These are phyloP conservation scores for Suillia variegata DNA, from an alignment of 2,888 invertebrate genomes.

Conservation along the genomic window DNA sequence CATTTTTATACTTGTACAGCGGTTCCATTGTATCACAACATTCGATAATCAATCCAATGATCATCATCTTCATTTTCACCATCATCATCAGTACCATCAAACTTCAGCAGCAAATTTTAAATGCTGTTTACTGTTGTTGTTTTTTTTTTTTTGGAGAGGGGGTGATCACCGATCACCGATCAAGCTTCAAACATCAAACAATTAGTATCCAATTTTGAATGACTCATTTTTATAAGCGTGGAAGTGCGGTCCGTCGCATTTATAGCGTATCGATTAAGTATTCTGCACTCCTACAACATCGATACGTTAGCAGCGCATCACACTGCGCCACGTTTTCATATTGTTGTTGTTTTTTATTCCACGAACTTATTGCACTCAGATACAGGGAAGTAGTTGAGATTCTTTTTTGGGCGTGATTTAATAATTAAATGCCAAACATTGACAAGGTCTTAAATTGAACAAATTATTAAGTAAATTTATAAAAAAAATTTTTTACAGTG, in stretches of 20 bases:
- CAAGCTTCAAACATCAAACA: neutral
- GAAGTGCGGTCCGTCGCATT: too few relatives aligned
- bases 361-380: neutral
- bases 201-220: neutral
- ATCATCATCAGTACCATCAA: too few relatives aligned
- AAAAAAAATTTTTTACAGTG: too few relatives aligned
- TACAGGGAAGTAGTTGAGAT: neutral
- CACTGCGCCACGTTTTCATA: neutral
- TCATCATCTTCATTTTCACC: too few relatives aligned
- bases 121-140: neutral
- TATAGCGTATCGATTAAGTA: neutral
- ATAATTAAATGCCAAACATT: too few relatives aligned
- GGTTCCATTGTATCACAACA: neutral
- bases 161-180: too few relatives aligned
- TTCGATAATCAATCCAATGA: too few relatives aligned
- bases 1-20: constrained; percentile 17
- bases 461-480: too few relatives aligned
- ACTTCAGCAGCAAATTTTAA: too few relatives aligned
- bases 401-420: neutral
- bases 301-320: neutral
- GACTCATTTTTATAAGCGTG: neutral
- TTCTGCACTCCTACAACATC: neutral
- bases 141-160: neutral
- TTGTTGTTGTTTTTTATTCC: neutral
- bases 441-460: too few relatives aligned